Conservation (phyloP, 2,888 invertebrate species). For the Latheticus oryzae region DNA sequence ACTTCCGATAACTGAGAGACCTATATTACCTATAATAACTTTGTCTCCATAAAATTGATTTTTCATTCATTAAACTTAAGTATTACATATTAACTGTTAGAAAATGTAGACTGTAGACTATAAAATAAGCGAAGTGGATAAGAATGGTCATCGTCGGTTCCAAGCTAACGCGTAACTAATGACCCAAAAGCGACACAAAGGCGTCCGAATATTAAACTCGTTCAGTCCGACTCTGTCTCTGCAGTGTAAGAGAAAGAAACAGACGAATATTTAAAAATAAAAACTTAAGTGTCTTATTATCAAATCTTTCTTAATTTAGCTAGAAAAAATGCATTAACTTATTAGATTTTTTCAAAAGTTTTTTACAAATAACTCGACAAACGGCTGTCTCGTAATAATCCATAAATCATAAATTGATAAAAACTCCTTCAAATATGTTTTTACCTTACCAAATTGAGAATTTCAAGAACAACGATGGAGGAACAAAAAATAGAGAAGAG, state of each 20-base stretch:
- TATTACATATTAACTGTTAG: constrained; percentile 9
- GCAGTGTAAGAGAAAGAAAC: constrained; percentile 2
- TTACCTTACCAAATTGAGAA: neutral
- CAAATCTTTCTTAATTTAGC: no score
- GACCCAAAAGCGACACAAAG: constrained; percentile 63
- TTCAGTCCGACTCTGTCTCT: constrained; percentile 26
- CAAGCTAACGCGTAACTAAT: constrained; percentile 62
- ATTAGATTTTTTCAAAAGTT: no score
- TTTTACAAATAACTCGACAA: no score
- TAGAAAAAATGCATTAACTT: no score
- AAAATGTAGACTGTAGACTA: constrained; percentile 47
- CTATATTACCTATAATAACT: constrained; percentile 11
- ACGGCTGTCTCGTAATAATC: no score
- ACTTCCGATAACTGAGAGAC: constrained; percentile 7
- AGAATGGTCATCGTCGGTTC: constrained; percentile 63
- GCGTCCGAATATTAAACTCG: constrained; percentile 51
- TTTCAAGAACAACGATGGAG: neutral
- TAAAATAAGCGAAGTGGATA: constrained; percentile 58
- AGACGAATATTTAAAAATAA: no score
- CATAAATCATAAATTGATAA: no score
- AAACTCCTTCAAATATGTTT: no score
- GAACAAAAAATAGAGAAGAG: no score
- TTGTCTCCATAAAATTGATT: neutral
- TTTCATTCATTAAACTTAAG: neutral
- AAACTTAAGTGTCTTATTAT: no score